These are phyloP conservation scores for Potamilus streckersoni DNA, from an alignment of 1,140 invertebrate genomes.

Conservation along the genomic window DNA sequence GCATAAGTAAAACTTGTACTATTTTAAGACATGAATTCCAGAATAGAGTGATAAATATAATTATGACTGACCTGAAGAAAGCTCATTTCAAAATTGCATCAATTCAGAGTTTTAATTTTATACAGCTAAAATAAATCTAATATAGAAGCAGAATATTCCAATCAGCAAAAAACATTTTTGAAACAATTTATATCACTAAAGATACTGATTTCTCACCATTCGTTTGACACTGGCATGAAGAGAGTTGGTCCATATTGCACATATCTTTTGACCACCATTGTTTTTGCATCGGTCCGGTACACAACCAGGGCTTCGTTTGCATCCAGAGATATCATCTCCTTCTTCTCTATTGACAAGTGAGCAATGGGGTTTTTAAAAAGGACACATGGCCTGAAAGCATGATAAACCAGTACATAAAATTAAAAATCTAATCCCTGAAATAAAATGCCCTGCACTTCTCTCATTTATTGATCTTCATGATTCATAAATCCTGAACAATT, in stretches of 20 bases:
- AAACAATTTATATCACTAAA: conserved; percentile 4
- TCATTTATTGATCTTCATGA: background rate
- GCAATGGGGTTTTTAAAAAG: conserved; percentile 51
- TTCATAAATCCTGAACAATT: background rate
- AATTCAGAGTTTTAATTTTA: no score
- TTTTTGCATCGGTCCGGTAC: conserved; percentile 44
- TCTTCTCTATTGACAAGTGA: conserved; percentile 37
- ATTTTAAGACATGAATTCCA: no score
- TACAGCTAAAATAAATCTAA: background rate
- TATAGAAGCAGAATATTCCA: background rate
- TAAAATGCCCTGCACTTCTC: background rate
- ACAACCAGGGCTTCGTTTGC: conserved; percentile 63
- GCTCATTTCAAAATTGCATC: no score
- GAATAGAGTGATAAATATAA: no score
- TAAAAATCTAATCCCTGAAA: background rate
- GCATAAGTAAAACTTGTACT: no score
- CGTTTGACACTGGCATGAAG: conserved; percentile 59
- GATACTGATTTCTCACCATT: conserved; percentile 53
- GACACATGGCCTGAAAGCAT: conserved; percentile 52
- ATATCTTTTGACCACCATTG: conserved; percentile 50
- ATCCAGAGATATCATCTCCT: conserved; percentile 54
- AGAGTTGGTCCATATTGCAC: conserved; percentile 61
- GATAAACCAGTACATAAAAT: background rate
- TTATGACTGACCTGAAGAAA: no score
- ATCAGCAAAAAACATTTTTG: background rate